phyloP scores from a whole-genome alignment of 2,113 vertebrate species.

The Rana temporaria region DNA sequence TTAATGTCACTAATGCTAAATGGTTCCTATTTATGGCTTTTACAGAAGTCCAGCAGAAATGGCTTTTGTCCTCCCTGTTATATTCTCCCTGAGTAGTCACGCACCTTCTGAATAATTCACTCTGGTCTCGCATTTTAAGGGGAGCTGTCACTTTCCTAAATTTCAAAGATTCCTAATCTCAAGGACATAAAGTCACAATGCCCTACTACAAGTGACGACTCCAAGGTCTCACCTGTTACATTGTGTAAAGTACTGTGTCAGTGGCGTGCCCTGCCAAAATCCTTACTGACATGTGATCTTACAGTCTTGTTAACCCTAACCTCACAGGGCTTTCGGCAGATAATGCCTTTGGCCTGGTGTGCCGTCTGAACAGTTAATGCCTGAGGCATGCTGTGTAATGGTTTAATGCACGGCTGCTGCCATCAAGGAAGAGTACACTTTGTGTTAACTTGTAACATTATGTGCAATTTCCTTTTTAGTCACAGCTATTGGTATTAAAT shows the following conservation, averaged over 20 bases:
- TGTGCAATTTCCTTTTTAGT: too few species aligned
- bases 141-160: constrained; percentile 8
- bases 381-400: not conserved
- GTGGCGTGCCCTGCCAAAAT: not conserved
- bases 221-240: not conserved
- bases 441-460: too few species aligned
- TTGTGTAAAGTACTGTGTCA: constrained; percentile 7
- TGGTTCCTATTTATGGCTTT: too few species aligned
- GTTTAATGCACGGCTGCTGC: not conserved
- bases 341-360: not conserved
- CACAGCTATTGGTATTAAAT: too few species aligned
- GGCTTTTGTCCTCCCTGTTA: not conserved
- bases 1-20: not conserved
- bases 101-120: constrained; percentile 38
- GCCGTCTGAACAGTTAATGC: not conserved
- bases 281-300: not conserved
- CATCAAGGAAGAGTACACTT: too few species aligned
- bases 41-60: not conserved
- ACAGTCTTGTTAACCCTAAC: constrained; percentile 4
- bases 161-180: not conserved
- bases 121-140: not conserved
- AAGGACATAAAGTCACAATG: not conserved
- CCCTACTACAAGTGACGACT: not conserved
- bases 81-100: not conserved
- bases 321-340: not conserved